Evolutionary conservation across 2,113 vertebrate genomes (phyloP), one percentile per base, ranked within the genome.

Genomic region (Acanthochromis polyacanthus): DNA sequence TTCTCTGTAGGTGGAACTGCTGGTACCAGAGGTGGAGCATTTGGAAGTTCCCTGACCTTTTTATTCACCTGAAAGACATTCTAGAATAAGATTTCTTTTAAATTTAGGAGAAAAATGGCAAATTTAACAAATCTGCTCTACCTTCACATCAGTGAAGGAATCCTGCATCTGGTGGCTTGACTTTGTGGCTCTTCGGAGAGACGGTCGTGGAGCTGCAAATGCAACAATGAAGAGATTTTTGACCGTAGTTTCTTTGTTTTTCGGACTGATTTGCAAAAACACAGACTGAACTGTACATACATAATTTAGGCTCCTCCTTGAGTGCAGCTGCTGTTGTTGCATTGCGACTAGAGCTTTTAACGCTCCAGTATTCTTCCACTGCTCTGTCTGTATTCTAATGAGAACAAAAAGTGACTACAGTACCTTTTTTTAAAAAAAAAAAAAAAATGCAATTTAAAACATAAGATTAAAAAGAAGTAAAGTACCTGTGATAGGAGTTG

Each of bases 291-390:
- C 17, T 0, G 6, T 20, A 16, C 22, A 9, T 77, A 82, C 73
- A 3, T 61, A 62, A 43, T 36, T 19, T 15, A 1, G 50, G 68
- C 57, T 82, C 56, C 50, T 55, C 20, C 10, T 77, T 77, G 55
- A 66, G 61, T 66, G 43, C 48, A 19, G 3, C 19, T 46, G 46
- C 14, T 30, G 11, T 8, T 50, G 28, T 10, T 60, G 1, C 0
- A 22, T 20, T 17, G 15, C 30, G 16, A n/a, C 4, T 1, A 19
- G 0, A 32, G 40, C 7, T 3, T 17, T 50, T 19, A 22, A 25
- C 2, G n/a, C n/a, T 36, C 59, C 4, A 4, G 12, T 4, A 22
- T 38, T 11, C 58, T 10, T 6, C 16, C 19, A 2, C n/a, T 1
- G 0, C 14, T 11, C 69, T 36, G 61, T 20, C 0, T 30, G 36